Evolutionary conservation across 2,888 invertebrate species (phyloP), one percentile per base, ranked within the genome.

Genomic region (Orthosia gothica): DNA sequence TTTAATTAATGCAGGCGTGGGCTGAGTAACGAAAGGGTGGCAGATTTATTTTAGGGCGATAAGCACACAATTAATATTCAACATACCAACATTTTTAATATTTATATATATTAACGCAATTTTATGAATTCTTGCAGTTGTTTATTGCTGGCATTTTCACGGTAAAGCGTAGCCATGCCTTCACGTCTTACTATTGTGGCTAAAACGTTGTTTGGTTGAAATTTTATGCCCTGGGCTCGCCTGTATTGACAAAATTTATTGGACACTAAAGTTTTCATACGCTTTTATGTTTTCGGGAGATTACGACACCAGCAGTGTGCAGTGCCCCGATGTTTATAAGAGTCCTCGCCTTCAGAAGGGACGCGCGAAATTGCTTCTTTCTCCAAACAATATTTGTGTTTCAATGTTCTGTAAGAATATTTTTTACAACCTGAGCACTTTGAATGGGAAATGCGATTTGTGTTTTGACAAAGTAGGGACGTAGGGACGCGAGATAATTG

Each of bases 181-280:
- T 26, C 26, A 26, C 26, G 3, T 26, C 26, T 2, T 26, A 26
- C 26, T 26, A 26, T 26, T 84, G 76, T 83, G 71, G 82, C 84
- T 86, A 85, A 88, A 88, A 85, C 83, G 81, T 86, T 87, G 84
- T 90, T 88, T 83, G 74, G 76, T 88, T 87, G 85, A 91, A 90
- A 90, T 89, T 91, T 90, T 89, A 88, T 83, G 82, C 83, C 68
- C 81, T 89, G 87, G 89, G 89, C 90, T 85, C 86, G 89, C 85
- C 88, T 92, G 92, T 93, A 94, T 94, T 93, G 93, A 90, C 88
- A 92, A 92, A 93, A 94, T 94, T 94, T 94, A 95, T 92, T 93
- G 91, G 91, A 91, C 89, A 94, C 92, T 95, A 94, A 94, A 94
- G 89, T 93, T 94, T 95, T 94, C 93, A 93, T 93, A 93, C 91